Percentiles rank a stretch among this genome's conserved stretches.
Conservation (phyloP, 2,888 invertebrate genomes). For the Amphipyra berbera region DNA sequence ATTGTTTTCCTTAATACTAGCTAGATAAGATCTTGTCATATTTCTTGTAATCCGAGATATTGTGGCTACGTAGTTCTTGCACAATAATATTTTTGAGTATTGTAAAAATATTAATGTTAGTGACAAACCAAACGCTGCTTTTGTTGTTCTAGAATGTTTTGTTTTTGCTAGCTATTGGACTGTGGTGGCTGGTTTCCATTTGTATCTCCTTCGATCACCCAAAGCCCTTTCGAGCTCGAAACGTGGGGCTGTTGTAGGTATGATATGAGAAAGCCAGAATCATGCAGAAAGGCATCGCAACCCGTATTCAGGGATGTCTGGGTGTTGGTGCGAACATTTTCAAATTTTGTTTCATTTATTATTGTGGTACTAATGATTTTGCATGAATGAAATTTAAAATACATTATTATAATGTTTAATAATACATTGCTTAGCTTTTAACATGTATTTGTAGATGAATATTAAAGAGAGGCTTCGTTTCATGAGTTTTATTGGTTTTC, state of each 20-base stretch:
- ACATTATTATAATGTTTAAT: constrained; percentile 4
- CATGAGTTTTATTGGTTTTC: constrained; percentile 7
- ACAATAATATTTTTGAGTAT: constrained; percentile 14
- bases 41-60: constrained; percentile 8
- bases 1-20: constrained; percentile 12
- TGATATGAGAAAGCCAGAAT: constrained; percentile 26
- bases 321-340: constrained; percentile 50
- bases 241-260: constrained; percentile 52
- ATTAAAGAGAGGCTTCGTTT: constrained; percentile 21
- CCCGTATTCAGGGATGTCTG: constrained; percentile 36
- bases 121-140: constrained; percentile 34
- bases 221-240: constrained; percentile 48
- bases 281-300: constrained; percentile 24
- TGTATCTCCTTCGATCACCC: constrained; percentile 33
- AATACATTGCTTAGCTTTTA: constrained; percentile 42
- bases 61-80: constrained; percentile 5
- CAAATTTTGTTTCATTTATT: constrained; percentile 34
- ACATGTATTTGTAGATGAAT: constrained; percentile 11
- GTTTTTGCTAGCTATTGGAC: constrained; percentile 54
- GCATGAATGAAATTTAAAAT: constrained; percentile 42
- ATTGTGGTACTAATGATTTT: constrained; percentile 17
- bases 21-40: constrained; percentile 13
- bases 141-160: constrained; percentile 54
- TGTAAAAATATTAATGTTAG: constrained; percentile 22
- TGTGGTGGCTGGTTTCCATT: constrained; percentile 50